Evolutionary conservation across 2,113 vertebrate genomes (phyloP).

Genomic region (Piprites chloris): DNA sequence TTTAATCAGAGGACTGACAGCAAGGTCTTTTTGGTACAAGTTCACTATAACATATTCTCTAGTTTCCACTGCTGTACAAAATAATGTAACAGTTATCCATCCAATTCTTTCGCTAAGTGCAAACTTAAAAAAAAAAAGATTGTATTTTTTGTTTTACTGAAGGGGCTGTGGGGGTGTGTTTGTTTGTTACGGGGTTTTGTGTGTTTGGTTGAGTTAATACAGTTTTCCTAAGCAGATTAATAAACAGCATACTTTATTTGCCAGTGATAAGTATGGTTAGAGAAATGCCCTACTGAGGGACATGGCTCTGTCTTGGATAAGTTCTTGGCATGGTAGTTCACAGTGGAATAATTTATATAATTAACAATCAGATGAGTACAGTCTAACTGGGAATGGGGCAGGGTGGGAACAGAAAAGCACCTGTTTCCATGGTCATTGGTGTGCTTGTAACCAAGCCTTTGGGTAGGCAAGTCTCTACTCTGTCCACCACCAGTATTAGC

Average conservation of each 20-base stretch:
- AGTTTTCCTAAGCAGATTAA: neutral
- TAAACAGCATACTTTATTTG: neutral
- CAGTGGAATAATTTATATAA: neutral
- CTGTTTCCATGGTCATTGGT: neutral
- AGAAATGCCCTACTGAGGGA: neutral
- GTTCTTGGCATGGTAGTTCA: neutral
- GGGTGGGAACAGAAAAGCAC: neutral
- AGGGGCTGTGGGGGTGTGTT: neutral
- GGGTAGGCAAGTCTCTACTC: neutral
- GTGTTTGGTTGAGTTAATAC: rapidly evolving
- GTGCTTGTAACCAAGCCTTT: neutral
- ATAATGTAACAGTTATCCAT: neutral
- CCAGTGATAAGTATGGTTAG: neutral
- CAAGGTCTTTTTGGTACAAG: neutral
- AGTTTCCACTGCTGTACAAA: neutral
- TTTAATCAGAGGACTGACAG: neutral
- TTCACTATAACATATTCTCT: neutral
- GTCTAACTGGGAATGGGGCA: neutral
- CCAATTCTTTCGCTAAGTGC: neutral
- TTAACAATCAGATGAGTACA: neutral
- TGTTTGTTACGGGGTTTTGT: neutral
- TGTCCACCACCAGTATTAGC: neutral
- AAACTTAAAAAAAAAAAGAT: neutral
- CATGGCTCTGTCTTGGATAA: neutral
- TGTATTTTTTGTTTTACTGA: rapidly evolving